A percentile compares a stretch with the other conserved stretches of the same genome.
These are phyloP conservation scores for Agrotis segetum DNA, from an alignment of 2,888 invertebrate species.

Conservation along the genomic window DNA sequence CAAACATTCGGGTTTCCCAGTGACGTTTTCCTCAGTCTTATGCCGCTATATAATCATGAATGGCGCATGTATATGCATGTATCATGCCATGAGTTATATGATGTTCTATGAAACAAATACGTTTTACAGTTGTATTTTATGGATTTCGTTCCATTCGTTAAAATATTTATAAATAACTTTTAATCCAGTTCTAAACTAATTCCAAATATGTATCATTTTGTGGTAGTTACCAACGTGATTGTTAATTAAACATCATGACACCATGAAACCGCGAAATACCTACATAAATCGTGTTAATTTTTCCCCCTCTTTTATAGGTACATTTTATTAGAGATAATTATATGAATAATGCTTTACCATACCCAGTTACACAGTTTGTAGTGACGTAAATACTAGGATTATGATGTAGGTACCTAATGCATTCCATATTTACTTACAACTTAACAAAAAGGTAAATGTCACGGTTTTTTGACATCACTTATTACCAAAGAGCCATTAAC, in stretches of 20 bases:
- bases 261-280: slow-evolving; percentile 8
- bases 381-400: slow-evolving; percentile 17
- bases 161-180: background rate
- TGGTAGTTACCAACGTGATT: no score
- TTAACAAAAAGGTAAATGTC: background rate
- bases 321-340: background rate
- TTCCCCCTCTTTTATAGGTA: background rate
- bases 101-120: slow-evolving; percentile 3
- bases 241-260: background rate
- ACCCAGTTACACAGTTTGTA: background rate
- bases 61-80: slow-evolving; percentile 22
- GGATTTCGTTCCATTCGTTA: background rate
- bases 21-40: slow-evolving; percentile 41
- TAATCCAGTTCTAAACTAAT: background rate
- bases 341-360: slow-evolving; percentile 17
- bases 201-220: background rate
- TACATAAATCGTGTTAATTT: slow-evolving; percentile 10
- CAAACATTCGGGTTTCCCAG: slow-evolving; percentile 53
- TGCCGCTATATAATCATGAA: slow-evolving; percentile 28
- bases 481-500: background rate
- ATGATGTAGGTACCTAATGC: background rate
- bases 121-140: background rate
- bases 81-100: slow-evolving; percentile 26
- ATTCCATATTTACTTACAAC: background rate
- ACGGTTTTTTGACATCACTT: background rate